Conservation (phyloP, 2,113 vertebrate genomes). For the Orycteropus afer region DNA sequence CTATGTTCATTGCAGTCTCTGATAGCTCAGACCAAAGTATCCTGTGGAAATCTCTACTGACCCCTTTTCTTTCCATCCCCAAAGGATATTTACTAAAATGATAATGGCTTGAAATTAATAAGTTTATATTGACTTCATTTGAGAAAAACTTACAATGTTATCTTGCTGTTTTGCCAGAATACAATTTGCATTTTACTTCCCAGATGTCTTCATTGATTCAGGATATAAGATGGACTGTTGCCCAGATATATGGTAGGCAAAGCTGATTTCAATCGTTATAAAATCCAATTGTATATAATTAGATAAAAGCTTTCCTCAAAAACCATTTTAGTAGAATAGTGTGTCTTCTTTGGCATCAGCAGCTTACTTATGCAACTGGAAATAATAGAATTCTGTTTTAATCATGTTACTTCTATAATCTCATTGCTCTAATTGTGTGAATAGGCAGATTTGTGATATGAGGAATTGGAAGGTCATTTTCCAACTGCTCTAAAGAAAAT, state of each 20-base stretch:
- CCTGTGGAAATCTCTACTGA: neutral
- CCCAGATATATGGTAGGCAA: neutral
- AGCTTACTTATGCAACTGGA: neutral
- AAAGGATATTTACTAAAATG: neutral
- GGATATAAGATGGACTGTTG: neutral
- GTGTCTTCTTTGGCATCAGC: neutral
- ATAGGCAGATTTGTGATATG: neutral
- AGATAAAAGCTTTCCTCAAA: neutral
- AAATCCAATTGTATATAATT: neutral
- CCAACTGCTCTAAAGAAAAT: neutral
- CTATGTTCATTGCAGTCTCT: neutral
- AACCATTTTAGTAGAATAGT: neutral
- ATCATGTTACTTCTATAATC: neutral
- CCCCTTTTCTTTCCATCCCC: neutral
- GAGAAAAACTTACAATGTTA: neutral
- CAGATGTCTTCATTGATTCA: neutral
- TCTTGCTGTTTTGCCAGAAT: neutral
- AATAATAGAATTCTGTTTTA: neutral
- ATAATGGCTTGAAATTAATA: neutral
- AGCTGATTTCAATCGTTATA: neutral
- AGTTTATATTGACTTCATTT: neutral
- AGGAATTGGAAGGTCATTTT: neutral
- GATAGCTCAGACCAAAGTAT: neutral
- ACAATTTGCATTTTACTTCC: neutral
- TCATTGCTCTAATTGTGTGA: neutral